These are phyloP conservation scores for Xenotilapia caudafasciata DNA, from an alignment of 2,113 vertebrate species.

Conservation along the genomic window DNA sequence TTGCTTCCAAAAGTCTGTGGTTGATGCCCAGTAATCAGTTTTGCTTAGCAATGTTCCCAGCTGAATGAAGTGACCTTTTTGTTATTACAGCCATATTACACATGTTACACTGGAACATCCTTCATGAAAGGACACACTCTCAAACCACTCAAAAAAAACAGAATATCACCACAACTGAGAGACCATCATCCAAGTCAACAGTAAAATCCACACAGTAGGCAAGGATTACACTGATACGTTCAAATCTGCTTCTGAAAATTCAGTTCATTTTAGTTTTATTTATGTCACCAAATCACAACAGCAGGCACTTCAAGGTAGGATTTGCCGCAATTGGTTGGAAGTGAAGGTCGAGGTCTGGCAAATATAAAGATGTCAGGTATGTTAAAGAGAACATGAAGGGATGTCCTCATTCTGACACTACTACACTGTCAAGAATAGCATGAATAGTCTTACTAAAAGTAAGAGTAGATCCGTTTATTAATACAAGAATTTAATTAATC, in stretches of 20 bases:
- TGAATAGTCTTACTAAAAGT: background rate
- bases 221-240: background rate
- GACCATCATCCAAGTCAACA: background rate
- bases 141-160: background rate
- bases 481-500: background rate
- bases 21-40: background rate
- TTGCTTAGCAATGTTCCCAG: background rate
- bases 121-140: background rate
- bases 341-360: background rate
- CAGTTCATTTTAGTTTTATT: background rate
- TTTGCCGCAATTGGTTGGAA: background rate
- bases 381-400: background rate
- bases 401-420: background rate
- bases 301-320: background rate
- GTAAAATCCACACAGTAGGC: background rate
- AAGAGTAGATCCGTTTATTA: background rate
- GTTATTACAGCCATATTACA: background rate
- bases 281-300: background rate
- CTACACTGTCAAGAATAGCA: background rate
- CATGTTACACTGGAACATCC: background rate
- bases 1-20: background rate
- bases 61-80: background rate
- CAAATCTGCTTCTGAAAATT: background rate
- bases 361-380: background rate
- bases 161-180: background rate